phyloP scores from a whole-genome alignment of 1,140 invertebrate genomes.

The Aphelinus certus region DNA sequence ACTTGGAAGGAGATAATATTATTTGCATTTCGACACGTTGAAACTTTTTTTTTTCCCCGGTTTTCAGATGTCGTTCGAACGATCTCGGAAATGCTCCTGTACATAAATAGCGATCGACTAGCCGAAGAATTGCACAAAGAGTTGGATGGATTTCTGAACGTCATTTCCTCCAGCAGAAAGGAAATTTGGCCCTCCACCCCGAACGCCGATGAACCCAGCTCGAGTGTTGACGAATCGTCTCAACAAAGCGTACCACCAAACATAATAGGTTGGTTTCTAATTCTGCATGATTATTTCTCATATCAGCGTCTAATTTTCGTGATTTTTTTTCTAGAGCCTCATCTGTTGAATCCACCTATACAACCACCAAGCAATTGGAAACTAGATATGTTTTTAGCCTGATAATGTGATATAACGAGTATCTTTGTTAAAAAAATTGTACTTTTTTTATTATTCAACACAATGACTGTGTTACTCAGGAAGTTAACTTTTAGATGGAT shows the following conservation, averaged over 20 bases:
- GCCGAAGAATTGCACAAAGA: conserved; percentile 50
- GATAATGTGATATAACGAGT: conserved; percentile 3
- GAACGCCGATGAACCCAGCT: neutral
- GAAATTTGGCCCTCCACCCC: conserved; percentile 55
- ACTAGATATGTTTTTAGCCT: conserved; percentile 48
- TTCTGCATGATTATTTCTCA: no score
- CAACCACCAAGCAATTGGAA: conserved; percentile 45
- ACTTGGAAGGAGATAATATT: neutral
- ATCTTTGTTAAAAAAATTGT: no score
- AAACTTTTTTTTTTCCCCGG: conserved; percentile 44
- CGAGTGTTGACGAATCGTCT: conserved; percentile 3
- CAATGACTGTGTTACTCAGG: no score
- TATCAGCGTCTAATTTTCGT: no score
- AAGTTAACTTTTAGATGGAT: no score
- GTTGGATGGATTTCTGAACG: conserved; percentile 47
- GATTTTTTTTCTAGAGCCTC: conserved; percentile 51
- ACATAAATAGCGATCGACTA: conserved; percentile 52
- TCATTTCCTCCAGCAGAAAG: conserved; percentile 50
- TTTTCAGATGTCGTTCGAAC: conserved; percentile 51
- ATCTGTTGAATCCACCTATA: conserved; percentile 52
- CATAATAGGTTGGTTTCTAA: conserved; percentile 46
- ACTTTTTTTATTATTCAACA: no score
- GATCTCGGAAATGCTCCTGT: conserved; percentile 50
- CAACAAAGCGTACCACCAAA: conserved; percentile 40
- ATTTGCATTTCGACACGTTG: neutral